Evolutionary conservation across 2,113 vertebrate species (phyloP).

Genomic region (human): DNA sequence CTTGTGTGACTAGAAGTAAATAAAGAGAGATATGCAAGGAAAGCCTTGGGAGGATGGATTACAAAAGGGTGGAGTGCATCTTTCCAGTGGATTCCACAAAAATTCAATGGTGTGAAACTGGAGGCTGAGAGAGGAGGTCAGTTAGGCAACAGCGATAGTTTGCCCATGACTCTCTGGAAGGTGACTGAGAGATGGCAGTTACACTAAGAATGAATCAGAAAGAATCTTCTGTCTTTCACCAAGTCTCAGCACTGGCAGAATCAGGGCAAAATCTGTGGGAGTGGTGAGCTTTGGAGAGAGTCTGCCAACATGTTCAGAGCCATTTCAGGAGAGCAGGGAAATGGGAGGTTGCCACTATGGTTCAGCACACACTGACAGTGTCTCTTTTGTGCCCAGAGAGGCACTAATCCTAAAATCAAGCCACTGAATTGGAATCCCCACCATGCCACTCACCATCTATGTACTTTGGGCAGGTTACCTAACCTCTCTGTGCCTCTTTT

Average conservation of each 20-base stretch:
- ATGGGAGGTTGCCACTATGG: rapidly evolving
- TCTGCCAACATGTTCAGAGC: background rate
- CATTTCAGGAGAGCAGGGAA: background rate
- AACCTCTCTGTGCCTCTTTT: background rate
- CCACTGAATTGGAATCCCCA: background rate
- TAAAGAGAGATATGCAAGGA: background rate
- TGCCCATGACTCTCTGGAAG: background rate
- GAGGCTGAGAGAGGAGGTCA: background rate
- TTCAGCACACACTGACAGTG: too few species aligned
- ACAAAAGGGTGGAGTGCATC: background rate
- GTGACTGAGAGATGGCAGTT: background rate
- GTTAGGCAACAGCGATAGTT: background rate
- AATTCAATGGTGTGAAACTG: too few species aligned
- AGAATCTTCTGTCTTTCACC: background rate
- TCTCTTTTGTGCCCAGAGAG: background rate
- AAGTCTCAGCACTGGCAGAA: background rate
- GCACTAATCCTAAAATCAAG: background rate
- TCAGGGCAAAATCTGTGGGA: background rate
- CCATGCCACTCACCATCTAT: background rate
- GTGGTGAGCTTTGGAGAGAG: background rate
- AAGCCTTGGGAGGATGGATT: rapidly evolving
- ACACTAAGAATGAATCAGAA: background rate
- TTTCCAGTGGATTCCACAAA: background rate
- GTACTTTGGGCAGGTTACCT: background rate
- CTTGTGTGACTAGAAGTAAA: background rate